These are phyloP conservation scores for Andrena flavipes DNA, from an alignment of 2,888 invertebrate genomes.

Conservation along the genomic window DNA sequence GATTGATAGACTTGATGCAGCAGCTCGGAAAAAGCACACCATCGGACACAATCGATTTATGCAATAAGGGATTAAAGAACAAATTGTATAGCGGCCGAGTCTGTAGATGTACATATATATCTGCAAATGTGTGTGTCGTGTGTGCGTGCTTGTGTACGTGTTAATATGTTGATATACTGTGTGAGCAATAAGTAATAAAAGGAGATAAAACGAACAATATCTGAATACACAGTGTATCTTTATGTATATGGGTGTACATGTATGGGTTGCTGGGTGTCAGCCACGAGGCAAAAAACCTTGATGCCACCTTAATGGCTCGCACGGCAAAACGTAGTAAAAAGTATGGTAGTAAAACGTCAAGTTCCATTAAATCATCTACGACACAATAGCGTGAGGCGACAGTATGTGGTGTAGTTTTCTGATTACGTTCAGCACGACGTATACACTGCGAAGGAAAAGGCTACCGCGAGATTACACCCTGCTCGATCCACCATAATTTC, in stretches of 20 bases:
- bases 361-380: constrained; percentile 76
- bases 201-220: constrained; percentile 27
- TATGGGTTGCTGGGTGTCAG: constrained; percentile 26
- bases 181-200: constrained; percentile 10
- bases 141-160: constrained; percentile 11
- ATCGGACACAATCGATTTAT: constrained; percentile 35
- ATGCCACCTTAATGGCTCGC: constrained; percentile 32
- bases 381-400: constrained; percentile 78
- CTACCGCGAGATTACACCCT: too few relatives aligned
- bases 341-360: constrained; percentile 56
- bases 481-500: too few relatives aligned
- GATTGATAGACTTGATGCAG: constrained; percentile 8
- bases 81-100: constrained; percentile 40
- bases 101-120: constrained; percentile 41
- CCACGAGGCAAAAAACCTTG: constrained; percentile 15
- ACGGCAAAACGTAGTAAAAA: constrained; percentile 46
- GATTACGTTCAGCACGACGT: constrained; percentile 74
- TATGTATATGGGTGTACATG: background rate
- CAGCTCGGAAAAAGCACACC: constrained; percentile 45
- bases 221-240: constrained; percentile 12
- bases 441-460: too few relatives aligned
- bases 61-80: constrained; percentile 64
- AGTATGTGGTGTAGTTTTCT: constrained; percentile 67
- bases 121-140: background rate
- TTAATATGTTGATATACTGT: constrained; percentile 10